Percentiles rank a stretch among this genome's conserved stretches.
Evolutionary conservation across 2,797 vertebrate species (phyloP).

Genomic region (Fistularia tabacaria): DNA sequence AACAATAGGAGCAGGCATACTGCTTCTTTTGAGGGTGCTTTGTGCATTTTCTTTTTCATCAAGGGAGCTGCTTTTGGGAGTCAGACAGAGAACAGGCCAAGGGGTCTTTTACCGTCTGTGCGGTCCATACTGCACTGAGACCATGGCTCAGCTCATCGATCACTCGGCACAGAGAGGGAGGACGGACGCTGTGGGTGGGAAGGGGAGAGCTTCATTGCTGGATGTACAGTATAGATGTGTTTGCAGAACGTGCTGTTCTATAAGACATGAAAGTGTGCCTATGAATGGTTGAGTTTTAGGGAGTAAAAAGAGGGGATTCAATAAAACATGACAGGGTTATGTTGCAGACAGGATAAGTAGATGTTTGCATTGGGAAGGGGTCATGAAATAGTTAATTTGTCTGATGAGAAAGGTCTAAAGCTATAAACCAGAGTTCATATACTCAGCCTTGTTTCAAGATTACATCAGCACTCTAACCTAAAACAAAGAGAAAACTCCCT

Average conservation of each 20-base stretch:
- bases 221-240: constrained; percentile 44
- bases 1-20: constrained; percentile 54
- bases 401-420: constrained; percentile 30
- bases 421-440: constrained; percentile 29
- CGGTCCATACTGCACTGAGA: constrained; percentile 47
- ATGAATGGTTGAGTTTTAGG: constrained; percentile 8
- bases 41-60: constrained; percentile 72
- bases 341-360: constrained; percentile 32
- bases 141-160: constrained; percentile 63
- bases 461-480: constrained; percentile 31
- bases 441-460: constrained; percentile 19
- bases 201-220: constrained; percentile 30
- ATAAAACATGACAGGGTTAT: constrained; percentile 49
- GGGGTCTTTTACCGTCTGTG: constrained; percentile 51
- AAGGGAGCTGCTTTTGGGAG: constrained; percentile 58
- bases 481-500: constrained; percentile 27
- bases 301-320: constrained; percentile 26
- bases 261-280: constrained; percentile 19
- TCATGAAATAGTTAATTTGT: constrained; percentile 48
- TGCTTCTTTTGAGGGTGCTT: constrained; percentile 57
- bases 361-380: constrained; percentile 35
- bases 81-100: constrained; percentile 55
- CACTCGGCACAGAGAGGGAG: constrained; percentile 56
- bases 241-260: constrained; percentile 26
- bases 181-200: constrained; percentile 66